Evolutionary conservation across 2,797 vertebrate species (phyloP).

Genomic region (Enteromius paludinosus): DNA sequence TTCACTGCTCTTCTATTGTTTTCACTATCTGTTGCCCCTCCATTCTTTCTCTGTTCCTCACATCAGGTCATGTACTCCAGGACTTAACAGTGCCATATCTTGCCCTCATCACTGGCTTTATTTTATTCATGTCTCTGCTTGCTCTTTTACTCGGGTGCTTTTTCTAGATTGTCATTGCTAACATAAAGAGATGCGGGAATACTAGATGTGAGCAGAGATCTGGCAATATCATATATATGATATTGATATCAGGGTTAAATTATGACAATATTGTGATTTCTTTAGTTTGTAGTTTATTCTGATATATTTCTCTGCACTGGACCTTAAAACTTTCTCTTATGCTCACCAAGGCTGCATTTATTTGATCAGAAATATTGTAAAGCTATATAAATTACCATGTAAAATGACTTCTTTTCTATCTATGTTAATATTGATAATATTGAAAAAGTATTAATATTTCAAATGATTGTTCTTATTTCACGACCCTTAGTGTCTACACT

Average conservation of each 20-base stretch:
- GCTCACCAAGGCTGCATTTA: not conserved
- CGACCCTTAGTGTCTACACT: not conserved
- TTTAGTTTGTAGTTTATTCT: not conserved
- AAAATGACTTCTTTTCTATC: not conserved
- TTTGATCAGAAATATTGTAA: not conserved
- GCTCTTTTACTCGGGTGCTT: constrained; percentile 1
- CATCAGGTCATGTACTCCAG: constrained; percentile 31
- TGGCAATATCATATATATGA: not conserved
- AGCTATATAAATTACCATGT: not conserved
- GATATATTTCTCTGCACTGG: no score
- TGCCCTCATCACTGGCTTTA: constrained; percentile 27
- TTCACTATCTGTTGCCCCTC: constrained; percentile 19
- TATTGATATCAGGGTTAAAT: not conserved
- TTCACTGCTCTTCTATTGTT: constrained; percentile 33
- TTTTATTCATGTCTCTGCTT: not conserved
- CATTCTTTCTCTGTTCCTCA: constrained; percentile 22
- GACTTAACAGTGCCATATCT: constrained; percentile 26
- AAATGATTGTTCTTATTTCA: not conserved
- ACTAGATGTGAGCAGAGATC: not conserved
- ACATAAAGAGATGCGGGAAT: not conserved
- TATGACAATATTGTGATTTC: not conserved
- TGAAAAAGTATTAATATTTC: not conserved
- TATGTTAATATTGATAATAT: not conserved
- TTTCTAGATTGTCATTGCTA: not conserved
- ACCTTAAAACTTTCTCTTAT: not conserved